Percentiles rank a stretch among this genome's conserved stretches.
Evolutionary conservation across 2,888 invertebrate genomes (phyloP).

Genomic region (Coenonympha glycerion): DNA sequence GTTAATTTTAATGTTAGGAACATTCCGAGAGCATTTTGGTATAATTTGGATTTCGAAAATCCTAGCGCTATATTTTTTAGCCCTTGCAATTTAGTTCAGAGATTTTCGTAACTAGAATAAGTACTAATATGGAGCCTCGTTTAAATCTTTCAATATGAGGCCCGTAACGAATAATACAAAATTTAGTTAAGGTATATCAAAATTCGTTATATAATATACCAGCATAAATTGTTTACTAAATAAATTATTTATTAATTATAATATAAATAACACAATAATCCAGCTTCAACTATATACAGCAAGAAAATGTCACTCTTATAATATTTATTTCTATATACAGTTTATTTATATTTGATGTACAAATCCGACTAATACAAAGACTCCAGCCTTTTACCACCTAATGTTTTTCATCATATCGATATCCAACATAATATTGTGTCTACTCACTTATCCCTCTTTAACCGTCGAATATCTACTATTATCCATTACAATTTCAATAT

Average conservation of each 20-base stretch:
- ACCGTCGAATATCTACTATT: conserved; percentile 5
- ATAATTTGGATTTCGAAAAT: too few species aligned
- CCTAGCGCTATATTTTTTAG: too few species aligned
- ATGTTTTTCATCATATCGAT: conserved; percentile 1
- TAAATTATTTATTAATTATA: not conserved
- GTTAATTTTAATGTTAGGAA: too few species aligned
- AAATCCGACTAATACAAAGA: conserved; percentile 4
- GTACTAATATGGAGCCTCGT: too few species aligned
- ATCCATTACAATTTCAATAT: conserved; percentile 9
- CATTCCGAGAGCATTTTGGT: too few species aligned
- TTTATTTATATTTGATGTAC: conserved; percentile 15
- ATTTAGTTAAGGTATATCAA: not conserved
- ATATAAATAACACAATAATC: not conserved
- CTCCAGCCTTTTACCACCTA: conserved; percentile 7
- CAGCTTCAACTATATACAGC: not conserved
- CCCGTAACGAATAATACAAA: too few species aligned
- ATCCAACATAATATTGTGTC: conserved; percentile 10
- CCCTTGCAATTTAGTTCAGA: too few species aligned
- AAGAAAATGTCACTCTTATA: not conserved
- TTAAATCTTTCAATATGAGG: too few species aligned
- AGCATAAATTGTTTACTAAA: conserved; percentile 1
- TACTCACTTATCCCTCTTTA: conserved; percentile 3
- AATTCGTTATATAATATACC: not conserved
- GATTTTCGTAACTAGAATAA: too few species aligned
- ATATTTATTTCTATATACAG: conserved; percentile 11